Base-by-base conservation (phyloP, 2,797 vertebrate species). In the Danio choprae region DNA sequence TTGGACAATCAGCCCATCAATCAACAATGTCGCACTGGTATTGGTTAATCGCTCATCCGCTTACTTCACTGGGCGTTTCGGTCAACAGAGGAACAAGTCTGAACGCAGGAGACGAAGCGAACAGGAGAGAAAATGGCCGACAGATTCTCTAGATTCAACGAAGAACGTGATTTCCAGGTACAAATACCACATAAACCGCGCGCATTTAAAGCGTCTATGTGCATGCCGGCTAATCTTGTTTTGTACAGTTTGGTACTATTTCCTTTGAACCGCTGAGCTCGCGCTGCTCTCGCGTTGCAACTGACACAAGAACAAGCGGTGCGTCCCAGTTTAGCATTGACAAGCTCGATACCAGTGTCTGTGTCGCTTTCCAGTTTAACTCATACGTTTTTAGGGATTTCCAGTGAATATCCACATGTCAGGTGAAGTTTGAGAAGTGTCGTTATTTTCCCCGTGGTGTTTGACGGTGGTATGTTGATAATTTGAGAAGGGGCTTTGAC, bases 161-260 rank as follows among this genome's bases (percentile, higher is more conserved):
- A 99, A 92, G 96, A 98, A 79, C 94, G 97, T 92, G 97, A 98
- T 95, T 99, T 98, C 94, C 96, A 99, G 97, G 97, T 98, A 97
- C 12, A 20, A 4, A 4, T 56, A 55, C 10, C 1, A 0, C 2
- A 29, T 0, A 48, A 63, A 0, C 5, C n/a, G 7, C 50, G 29
- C 5, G 11, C 7, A 20, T 22, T n/a, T 7, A 9, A 29, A 36
- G 15, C 13, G 53, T 13, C 12, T 4, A 1, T 43, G 1, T 64
- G 9, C n/a, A n/a, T 64, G 62, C 63, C 18, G 7, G 6, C 11
- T 22, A 58, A 11, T 5, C 0, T 1, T 50, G 56, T n/a, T 6
- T 63, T 38, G 10, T n/a, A 9, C 15, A 7, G 6, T 63, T 43
- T 58, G 1, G 18, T 6, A 9, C 20, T 29, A 11, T 44, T 29